Evolutionary conservation across 1,140 invertebrate genomes (phyloP).

Genomic region (Rhagoletis pomonella): DNA sequence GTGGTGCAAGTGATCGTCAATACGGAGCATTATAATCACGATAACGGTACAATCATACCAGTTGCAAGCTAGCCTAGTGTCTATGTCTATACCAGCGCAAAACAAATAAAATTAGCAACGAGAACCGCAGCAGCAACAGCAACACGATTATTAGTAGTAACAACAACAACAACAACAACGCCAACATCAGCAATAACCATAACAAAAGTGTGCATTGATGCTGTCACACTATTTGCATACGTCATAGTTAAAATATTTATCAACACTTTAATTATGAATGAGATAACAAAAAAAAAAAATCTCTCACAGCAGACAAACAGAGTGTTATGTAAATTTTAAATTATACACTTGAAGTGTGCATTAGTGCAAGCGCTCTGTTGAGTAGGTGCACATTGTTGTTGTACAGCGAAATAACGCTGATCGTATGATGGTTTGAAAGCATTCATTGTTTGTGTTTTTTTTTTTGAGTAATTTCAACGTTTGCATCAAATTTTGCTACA

Average conservation of each 20-base stretch:
- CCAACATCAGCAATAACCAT: conserved; percentile 2
- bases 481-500: not conserved
- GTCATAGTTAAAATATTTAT: not conserved
- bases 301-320: not conserved
- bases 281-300: not conserved
- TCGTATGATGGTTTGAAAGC: not conserved
- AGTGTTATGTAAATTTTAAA: conserved; percentile 10
- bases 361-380: not conserved
- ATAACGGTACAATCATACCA: conserved; percentile 69
- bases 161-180: conserved; percentile 23
- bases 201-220: conserved; percentile 24
- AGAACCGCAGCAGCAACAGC: conserved; percentile 47
- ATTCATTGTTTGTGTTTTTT: not conserved
- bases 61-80: conserved; percentile 69
- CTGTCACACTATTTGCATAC: conserved; percentile 27
- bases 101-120: conserved; percentile 52
- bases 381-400: conserved; percentile 18
- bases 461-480: not conserved
- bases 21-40: conserved; percentile 77
- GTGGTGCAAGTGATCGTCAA: conserved; percentile 94
- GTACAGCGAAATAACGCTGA: not conserved
- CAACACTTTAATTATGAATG: conserved; percentile 20
- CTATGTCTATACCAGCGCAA: conserved; percentile 32
- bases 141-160: conserved; percentile 52
- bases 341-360: not conserved